Evolutionary conservation across 2,113 vertebrate species (phyloP).

Genomic region (Mirounga angustirostris): DNA sequence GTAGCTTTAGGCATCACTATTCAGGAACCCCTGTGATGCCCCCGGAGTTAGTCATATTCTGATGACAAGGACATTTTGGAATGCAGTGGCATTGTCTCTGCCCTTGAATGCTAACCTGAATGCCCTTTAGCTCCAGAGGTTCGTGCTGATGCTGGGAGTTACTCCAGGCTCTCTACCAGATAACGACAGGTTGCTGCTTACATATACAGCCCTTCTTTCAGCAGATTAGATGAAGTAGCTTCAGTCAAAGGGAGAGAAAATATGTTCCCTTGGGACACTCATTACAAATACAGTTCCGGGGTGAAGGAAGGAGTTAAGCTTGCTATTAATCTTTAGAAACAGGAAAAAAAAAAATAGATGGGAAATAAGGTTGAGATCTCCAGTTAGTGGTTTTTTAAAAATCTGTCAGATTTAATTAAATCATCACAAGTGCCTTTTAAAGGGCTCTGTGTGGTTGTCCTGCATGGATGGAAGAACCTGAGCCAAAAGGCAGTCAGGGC

Average conservation of each 20-base stretch:
- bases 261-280: not conserved
- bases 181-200: constrained; percentile 71
- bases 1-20: constrained; percentile 11
- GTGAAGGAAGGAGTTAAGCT: constrained; percentile 58
- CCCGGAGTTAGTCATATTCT: constrained; percentile 49
- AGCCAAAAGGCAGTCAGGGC: constrained; percentile 80
- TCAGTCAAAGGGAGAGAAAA: not conserved
- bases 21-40: not conserved
- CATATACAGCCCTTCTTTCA: not conserved
- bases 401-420: constrained; percentile 86
- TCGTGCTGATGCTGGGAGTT: constrained; percentile 26
- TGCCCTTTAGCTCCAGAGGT: constrained; percentile 54
- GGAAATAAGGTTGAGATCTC: constrained; percentile 74
- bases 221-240: constrained; percentile 62
- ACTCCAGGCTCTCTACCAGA: constrained; percentile 60
- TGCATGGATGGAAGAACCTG: constrained; percentile 65
- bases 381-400: constrained; percentile 71
- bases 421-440: constrained; percentile 75
- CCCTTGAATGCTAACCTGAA: constrained; percentile 67
- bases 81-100: constrained; percentile 56
- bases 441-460: constrained; percentile 76
- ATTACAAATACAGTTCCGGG: not conserved
- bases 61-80: constrained; percentile 61
- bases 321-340: constrained; percentile 74
- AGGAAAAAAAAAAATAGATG: not conserved